Evolutionary conservation across 2,888 invertebrate genomes (phyloP).

Genomic region (Cantharis rufa): DNA sequence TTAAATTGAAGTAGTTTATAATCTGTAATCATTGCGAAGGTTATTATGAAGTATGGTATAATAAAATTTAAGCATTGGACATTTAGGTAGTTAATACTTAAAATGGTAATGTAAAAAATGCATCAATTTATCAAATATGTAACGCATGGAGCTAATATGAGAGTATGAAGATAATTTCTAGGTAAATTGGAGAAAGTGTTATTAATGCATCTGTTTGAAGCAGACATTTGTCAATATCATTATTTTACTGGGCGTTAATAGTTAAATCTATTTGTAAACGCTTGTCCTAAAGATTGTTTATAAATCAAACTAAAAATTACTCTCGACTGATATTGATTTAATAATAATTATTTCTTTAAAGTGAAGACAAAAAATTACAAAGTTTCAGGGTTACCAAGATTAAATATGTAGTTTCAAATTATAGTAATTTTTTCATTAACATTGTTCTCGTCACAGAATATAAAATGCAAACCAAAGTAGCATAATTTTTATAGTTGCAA

Average conservation of each 20-base stretch:
- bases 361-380: no score
- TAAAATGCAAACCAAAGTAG: neutral
- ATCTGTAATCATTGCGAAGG: neutral
- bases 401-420: neutral
- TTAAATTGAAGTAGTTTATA: neutral
- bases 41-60: neutral
- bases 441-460: neutral
- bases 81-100: neutral
- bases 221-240: neutral
- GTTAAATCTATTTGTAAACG: neutral
- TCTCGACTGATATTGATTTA: neutral
- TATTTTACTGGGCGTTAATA: neutral
- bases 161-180: neutral
- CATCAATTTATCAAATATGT: neutral
- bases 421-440: neutral
- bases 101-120: neutral
- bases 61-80: neutral
- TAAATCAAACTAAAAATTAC: neutral
- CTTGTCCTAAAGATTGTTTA: neutral
- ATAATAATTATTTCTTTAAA: neutral
- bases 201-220: neutral
- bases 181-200: neutral
- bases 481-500: no score
- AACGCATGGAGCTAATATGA: neutral
- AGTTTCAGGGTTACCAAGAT: neutral